Evolutionary conservation across 2,797 vertebrate genomes (phyloP).

Genomic region (Pipistrellus pygmaeus): DNA sequence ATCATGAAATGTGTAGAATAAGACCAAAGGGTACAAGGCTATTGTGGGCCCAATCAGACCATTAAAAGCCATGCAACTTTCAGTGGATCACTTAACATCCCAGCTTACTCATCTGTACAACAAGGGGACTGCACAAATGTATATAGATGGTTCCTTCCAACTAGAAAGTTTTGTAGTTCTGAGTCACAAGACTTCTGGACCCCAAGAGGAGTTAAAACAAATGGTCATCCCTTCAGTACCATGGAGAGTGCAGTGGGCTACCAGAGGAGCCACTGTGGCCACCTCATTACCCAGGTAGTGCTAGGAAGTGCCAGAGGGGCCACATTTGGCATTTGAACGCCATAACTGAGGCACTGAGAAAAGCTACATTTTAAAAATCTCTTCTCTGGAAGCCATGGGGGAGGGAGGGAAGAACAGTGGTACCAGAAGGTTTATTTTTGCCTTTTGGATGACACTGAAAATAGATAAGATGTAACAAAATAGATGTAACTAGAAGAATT

Average conservation of each 20-base stretch:
- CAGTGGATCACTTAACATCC: conserved; percentile 40
- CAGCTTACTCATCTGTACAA: conserved; percentile 47
- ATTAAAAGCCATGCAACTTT: conserved; percentile 23
- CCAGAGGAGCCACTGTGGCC: conserved; percentile 74
- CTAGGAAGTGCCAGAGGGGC: conserved; percentile 55
- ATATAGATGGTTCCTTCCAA: neutral
- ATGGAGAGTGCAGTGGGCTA: conserved; percentile 85
- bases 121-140: conserved; percentile 39
- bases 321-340: conserved; percentile 57
- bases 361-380: conserved; percentile 34
- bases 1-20: conserved; percentile 5
- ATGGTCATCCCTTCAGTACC: conserved; percentile 82
- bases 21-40: neutral
- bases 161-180: conserved; percentile 39
- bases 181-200: conserved; percentile 56
- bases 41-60: neutral
- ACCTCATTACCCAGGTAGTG: conserved; percentile 67
- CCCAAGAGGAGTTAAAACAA: conserved; percentile 62
- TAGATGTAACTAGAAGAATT: conserved; percentile 76
- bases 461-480: conserved; percentile 77
- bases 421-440: conserved; percentile 73
- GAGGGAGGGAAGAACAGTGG: neutral
- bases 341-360: conserved; percentile 49
- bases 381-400: neutral
- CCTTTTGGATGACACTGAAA: conserved; percentile 79